These are phyloP conservation scores for Zapus hudsonius DNA, from an alignment of 2,113 vertebrate species.

Conservation along the genomic window DNA sequence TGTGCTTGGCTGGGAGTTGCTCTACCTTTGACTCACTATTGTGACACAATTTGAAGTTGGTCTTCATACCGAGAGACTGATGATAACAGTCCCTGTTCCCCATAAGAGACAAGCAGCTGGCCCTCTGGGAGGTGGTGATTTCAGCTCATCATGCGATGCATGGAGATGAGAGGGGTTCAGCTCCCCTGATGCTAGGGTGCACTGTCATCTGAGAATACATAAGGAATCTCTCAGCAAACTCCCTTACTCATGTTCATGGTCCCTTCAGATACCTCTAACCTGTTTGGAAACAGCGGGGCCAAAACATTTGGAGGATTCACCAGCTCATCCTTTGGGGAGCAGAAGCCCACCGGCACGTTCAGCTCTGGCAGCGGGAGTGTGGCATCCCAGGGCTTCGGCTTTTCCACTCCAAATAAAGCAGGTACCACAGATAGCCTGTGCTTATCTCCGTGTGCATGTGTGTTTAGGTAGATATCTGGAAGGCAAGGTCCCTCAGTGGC, in stretches of 20 bases:
- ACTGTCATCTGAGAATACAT: neutral
- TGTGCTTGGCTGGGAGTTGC: neutral
- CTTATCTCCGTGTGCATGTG: fast-evolving
- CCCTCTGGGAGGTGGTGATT: neutral
- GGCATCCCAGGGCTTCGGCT: conserved; percentile 96
- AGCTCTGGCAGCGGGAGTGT: conserved; percentile 92
- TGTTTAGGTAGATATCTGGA: fast-evolving
- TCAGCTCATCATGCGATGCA: neutral
- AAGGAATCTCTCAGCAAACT: neutral
- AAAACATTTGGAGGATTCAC: conserved; percentile 92
- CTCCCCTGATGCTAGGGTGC: no score
- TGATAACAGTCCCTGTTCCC: neutral
- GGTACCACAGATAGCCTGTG: conserved; percentile 81
- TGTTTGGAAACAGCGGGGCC: conserved; percentile 94
- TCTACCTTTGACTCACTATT: neutral
- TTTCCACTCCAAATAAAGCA: conserved; percentile 91
- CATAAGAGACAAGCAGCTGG: neutral
- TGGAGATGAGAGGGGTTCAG: neutral
- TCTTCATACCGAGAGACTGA: neutral
- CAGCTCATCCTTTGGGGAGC: conserved; percentile 91
- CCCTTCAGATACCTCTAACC: conserved; percentile 86
- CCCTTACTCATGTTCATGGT: conserved; percentile 30
- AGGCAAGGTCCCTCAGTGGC: fast-evolving
- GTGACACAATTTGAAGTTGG: neutral
- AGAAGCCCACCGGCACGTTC: conserved; percentile 94